A percentile compares a stretch with the other conserved stretches of the same genome.
Conservation (phyloP, 2,888 invertebrate species). For the Tenthredo mesomela region DNA sequence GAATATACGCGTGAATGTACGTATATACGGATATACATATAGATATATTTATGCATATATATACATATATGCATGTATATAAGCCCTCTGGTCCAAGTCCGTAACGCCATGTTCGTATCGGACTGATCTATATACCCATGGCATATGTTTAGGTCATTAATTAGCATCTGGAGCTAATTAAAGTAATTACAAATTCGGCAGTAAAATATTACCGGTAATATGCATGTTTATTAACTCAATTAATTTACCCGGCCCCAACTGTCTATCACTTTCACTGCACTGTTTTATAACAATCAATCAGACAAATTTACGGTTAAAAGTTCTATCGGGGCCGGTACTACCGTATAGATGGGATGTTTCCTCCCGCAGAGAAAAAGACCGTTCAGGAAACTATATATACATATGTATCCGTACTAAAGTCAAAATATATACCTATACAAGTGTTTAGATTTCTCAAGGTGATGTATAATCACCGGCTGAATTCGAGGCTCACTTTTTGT, state of each 20-base stretch:
- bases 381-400: not conserved
- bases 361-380: not conserved
- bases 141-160: conserved; percentile 75
- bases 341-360: conserved; percentile 72
- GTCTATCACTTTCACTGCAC: conserved; percentile 51
- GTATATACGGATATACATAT: not conserved
- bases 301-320: not conserved
- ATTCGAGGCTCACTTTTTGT: not conserved
- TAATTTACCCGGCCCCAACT: conserved; percentile 38
- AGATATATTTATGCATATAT: not conserved
- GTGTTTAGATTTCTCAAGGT: not conserved
- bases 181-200: conserved; percentile 72
- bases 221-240: conserved; percentile 54
- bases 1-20: conserved; percentile 7
- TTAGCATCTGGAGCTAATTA: conserved; percentile 76
- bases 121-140: conserved; percentile 66
- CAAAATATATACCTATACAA: not conserved
- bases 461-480: conserved; percentile 1
- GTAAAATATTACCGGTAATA: conserved; percentile 66
- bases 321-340: not conserved
- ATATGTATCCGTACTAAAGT: not conserved
- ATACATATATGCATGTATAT: not conserved
- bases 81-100: conserved; percentile 13
- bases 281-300: conserved; percentile 47
- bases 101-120: conserved; percentile 57